Base-by-base conservation (phyloP, 30 jellyfish, hydroid and myxozoan genomes). In the Aurelia sp. region DNA sequence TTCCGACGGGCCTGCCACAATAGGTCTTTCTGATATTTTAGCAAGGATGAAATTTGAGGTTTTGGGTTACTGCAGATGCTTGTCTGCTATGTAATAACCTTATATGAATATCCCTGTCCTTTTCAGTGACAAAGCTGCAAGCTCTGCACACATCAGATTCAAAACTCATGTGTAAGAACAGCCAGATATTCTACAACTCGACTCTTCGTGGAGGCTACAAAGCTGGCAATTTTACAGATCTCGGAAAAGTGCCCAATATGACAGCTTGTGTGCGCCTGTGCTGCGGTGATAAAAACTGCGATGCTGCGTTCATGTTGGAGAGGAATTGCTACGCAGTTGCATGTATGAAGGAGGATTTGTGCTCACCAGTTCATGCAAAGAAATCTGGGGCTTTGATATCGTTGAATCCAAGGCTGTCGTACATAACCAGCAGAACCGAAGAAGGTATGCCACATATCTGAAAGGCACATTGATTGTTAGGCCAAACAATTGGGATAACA, bases 241-340 rank as follows among this genome's bases (percentile, higher is more conserved):
- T 94, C 33, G 99, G 99, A 12, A 84, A 85, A 64, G 99, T 94
- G 2, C 81, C 94, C 52, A 84, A 94, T 93, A 94, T 94, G 97
- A 60, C 97, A 18, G 97, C 89, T 40, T 94, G 99, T 66, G 95
- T 89, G 41, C 93, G 99, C 24, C 91, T 94, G 67, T 94, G 99
- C 89, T 94, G 99, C 88, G 99, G 99, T 20, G 96, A 94, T 69
- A 94, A 87, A 61, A 85, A 89, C 67, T 94, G 99, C 69, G 97
- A 94, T 81, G 99, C 99, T 18, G 99, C 99, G 24, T 90, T 94
- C 30, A 94, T 94, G 99, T 95, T 94, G 17, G 99, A 94, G 80
- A 94, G 77, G 40, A 94, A 94, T 64, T 94, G 99, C 83, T 94
- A 89, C 77, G 96, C 97, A 48, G 97, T 94, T 65, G 96, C 88